Evolutionary conservation across 2,888 invertebrate genomes (phyloP).

Genomic region (Stenichneumon culpator): DNA sequence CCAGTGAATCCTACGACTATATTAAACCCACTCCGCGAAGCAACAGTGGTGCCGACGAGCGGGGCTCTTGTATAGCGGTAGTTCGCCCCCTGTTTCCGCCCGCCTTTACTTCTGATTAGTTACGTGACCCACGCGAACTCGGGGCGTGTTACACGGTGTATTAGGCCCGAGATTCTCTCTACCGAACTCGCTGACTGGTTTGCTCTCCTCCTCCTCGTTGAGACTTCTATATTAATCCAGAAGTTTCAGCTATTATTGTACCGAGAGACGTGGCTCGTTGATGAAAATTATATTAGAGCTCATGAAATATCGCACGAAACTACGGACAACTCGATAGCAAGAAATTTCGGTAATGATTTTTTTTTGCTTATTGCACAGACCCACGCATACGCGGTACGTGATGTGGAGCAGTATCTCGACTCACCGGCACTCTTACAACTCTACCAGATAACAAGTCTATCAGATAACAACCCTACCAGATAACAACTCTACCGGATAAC

Average conservation of each 20-base stretch:
- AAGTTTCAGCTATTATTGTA: conserved; percentile 13
- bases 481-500: background rate
- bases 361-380: background rate
- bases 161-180: conserved; percentile 31
- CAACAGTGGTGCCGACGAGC: conserved; percentile 38
- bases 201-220: conserved; percentile 1
- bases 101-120: conserved; percentile 66
- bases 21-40: conserved; percentile 32
- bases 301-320: background rate
- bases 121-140: conserved; percentile 61
- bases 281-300: conserved; percentile 6
- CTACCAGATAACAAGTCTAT: too few species aligned
- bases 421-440: background rate
- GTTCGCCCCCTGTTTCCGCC: conserved; percentile 30
- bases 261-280: conserved; percentile 8
- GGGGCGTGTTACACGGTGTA: conserved; percentile 40
- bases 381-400: too few species aligned
- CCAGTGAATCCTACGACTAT: conserved; percentile 25
- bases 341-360: background rate
- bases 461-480: too few species aligned
- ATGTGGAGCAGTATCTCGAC: background rate
- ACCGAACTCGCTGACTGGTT: conserved; percentile 31
- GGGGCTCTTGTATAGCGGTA: conserved; percentile 45
- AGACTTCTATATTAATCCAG: conserved; percentile 28
- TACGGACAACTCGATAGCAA: background rate